Base-by-base conservation (phyloP, 2,797 vertebrate species). In the Siniperca scherzeri region DNA sequence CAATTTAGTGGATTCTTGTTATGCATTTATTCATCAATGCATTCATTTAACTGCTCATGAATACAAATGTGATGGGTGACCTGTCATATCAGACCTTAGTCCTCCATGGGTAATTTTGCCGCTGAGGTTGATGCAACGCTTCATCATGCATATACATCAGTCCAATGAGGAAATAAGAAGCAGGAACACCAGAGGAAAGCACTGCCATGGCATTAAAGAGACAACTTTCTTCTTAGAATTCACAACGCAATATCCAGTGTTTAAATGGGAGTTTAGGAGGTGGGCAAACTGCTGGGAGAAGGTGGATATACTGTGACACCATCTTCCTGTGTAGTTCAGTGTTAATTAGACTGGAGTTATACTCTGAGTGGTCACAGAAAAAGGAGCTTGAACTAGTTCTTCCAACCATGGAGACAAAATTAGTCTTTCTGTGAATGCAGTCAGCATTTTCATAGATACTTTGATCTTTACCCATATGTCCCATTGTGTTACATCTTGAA, bases 1-100 rank as follows among this genome's bases (percentile, higher is more conserved):
- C 92, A 94, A 93, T 94, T 91, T 84, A 90, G 89, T 60, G 44
- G 89, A 91, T 89, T 94, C 89, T 91, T 95, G 92, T 94, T 93
- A 95, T 95, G 91, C 92, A 94, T 94, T 94, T 95, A 95, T 94
- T 93, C 94, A 95, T 94, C 93, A 92, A 87, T 93, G 86, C 86
- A 89, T 91, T 92, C 88, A 88, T 94, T 94, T 92, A 90, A 78
- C 83, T 78, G 84, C 94, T 96, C 94, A 95, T 95, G 93, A 95
- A 96, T 96, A 94, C 90, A 92, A 93, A 94, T 94, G 90, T 87
- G 88, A 90, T 82, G 70, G 69, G 72, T 89, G 89, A 90, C 91
- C 92, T 86, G 85, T 92, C 91, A 88, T 88, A 89, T 89, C 79
- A 86, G 86, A 89, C 87, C 87, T 87, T 72, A 78, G 88, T 86